phyloP scores from a whole-genome alignment of 2,113 vertebrate species.

The Andinoacara biseriatus region DNA sequence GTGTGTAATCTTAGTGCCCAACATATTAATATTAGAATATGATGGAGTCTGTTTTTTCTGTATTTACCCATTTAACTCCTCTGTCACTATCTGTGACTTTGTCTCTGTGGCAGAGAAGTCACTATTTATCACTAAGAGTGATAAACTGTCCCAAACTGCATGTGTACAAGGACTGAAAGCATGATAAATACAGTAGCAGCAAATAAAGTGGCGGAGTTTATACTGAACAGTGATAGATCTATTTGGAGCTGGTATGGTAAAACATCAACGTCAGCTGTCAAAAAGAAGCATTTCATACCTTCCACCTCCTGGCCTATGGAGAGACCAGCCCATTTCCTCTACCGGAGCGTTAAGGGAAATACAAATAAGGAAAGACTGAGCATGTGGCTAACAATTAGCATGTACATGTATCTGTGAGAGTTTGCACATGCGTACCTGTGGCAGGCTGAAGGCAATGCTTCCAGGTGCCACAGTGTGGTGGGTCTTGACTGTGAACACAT shows the following conservation, averaged over 20 bases:
- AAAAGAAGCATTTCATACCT: conserved; percentile 73
- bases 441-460: conserved; percentile 94
- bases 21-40: neutral
- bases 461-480: conserved; percentile 90
- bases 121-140: neutral
- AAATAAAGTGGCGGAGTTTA: neutral
- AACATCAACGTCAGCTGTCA: neutral
- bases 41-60: neutral
- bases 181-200: neutral
- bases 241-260: neutral
- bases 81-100: neutral
- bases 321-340: conserved; percentile 98
- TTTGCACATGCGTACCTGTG: conserved; percentile 87
- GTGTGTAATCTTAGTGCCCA: neutral
- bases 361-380: conserved; percentile 13
- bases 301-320: conserved; percentile 97
- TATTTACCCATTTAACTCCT: neutral
- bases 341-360: conserved; percentile 35
- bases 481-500: conserved; percentile 90
- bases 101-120: neutral
- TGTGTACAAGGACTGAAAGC: neutral
- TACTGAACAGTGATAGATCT: neutral
- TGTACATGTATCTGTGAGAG: neutral
- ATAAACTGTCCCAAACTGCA: neutral
- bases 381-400: neutral